Evolutionary conservation across 1,140 invertebrate species (phyloP), one percentile per base, ranked within the genome.

Genomic region (Drosophila kanapiae): DNA sequence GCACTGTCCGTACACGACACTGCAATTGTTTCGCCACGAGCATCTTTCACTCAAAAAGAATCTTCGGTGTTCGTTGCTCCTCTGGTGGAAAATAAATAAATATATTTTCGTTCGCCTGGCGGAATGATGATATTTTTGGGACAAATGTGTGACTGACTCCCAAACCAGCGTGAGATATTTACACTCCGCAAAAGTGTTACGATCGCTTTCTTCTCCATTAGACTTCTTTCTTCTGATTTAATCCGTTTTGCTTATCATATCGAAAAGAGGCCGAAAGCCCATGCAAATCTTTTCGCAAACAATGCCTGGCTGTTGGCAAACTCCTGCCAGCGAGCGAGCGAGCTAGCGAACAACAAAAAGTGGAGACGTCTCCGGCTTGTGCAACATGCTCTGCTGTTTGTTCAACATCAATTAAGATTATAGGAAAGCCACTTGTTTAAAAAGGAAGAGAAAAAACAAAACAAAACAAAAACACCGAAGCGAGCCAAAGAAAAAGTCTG

Each of bases 321-420:
- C 33, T 68, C 47, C 40, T 27, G 63, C 23, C 16, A 38, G 45
- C 29, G 10, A 31, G 27, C 56, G 3, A 31, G 31, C 31, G 31
- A 35, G 31, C 31, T 2, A 35, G 33, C 29, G 14, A 68, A 42
- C 49, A 69, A 13, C 49, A 71, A 71, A 71, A 71, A 72, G 67
- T 42, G 23, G 69, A 72, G 69, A 72, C 67, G 67, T 72, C 69
- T 59, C 62, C 40, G 38, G 27, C 62, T 54, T 47, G 47, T 60
- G 60, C 61, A 67, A 67, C 48, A 65, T 64, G 49, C 61, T 67
- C 53, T 48, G 75, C 62, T 77, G 74, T 77, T 77, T 77, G 75
- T 77, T 77, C 64, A 56, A 78, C 75, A 78, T 78, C 75, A 78
- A 78, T 78, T 78, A 78, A 78, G 75, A 62, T 62, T 75, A 75